phyloP scores from a whole-genome alignment of 53 echinoderm and acorn worm species.

The Astropecten irregularis region DNA sequence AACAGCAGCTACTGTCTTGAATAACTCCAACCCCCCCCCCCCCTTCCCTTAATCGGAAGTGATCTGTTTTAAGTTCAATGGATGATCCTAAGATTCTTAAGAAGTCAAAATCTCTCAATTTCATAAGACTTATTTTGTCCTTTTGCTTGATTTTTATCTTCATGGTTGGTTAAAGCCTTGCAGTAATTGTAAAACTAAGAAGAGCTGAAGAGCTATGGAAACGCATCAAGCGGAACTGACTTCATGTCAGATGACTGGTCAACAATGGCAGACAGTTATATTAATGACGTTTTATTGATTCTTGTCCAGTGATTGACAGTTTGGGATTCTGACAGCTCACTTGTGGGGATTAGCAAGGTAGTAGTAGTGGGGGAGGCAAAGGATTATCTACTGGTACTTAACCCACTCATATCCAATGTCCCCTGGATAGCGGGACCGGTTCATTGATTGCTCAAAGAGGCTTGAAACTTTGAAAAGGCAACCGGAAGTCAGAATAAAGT shows the following conservation, averaged over 20 bases:
- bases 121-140: too few species aligned
- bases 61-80: too few species aligned
- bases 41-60: too few species aligned
- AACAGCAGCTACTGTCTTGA: too few species aligned
- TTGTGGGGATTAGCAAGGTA: slow-evolving; percentile 14
- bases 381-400: slow-evolving; percentile 20
- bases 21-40: too few species aligned
- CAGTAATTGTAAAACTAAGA: too few species aligned
- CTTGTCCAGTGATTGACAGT: slow-evolving; percentile 20
- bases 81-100: too few species aligned
- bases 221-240: not conserved
- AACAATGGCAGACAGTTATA: slow-evolving; percentile 29
- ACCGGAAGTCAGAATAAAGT: slow-evolving; percentile 17
- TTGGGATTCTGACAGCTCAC: not conserved
- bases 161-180: too few species aligned
- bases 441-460: slow-evolving; percentile 1
- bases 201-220: too few species aligned
- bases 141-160: too few species aligned
- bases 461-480: not conserved
- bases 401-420: not conserved
- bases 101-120: too few species aligned
- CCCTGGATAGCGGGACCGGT: not conserved
- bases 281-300: not conserved
- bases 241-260: not conserved
- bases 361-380: not conserved